These are phyloP conservation scores for Neopelma chrysocephalum DNA, from an alignment of 2,797 vertebrate genomes.

Conservation along the genomic window DNA sequence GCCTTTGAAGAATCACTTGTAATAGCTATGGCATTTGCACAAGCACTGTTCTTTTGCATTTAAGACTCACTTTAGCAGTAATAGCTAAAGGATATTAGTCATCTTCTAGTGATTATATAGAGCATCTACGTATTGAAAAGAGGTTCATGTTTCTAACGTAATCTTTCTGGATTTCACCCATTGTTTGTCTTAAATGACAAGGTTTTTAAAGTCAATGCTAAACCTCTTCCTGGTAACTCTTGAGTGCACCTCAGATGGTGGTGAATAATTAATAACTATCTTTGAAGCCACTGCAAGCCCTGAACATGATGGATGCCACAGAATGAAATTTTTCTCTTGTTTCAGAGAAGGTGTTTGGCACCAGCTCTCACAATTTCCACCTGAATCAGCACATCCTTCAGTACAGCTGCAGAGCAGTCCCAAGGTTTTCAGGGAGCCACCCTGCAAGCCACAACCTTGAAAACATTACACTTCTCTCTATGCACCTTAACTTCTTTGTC, in stretches of 20 bases:
- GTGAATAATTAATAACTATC: neutral
- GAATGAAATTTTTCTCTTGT: neutral
- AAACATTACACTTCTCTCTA: neutral
- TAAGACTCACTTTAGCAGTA: conserved; percentile 33
- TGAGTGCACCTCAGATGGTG: neutral
- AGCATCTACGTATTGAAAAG: neutral
- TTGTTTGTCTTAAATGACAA: neutral
- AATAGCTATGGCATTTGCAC: conserved; percentile 46
- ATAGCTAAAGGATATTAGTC: conserved; percentile 48
- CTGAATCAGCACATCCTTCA: neutral
- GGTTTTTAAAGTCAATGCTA: neutral
- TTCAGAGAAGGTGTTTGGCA: neutral
- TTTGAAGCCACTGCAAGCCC: neutral
- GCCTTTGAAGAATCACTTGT: conserved; percentile 33
- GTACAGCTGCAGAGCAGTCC: neutral
- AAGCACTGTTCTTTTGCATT: conserved; percentile 26
- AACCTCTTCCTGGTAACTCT: neutral
- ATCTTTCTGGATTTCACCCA: neutral
- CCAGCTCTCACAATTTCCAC: neutral
- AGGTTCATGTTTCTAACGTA: neutral
- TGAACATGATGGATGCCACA: neutral
- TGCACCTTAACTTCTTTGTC: neutral
- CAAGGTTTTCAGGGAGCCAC: neutral
- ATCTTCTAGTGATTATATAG: conserved; percentile 23
- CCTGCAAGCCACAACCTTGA: neutral